Percentiles rank a stretch among this genome's conserved stretches.
These are phyloP conservation scores for Pristionchus fissidentatus DNA, from an alignment of 2,888 invertebrate genomes.

Conservation along the genomic window DNA sequence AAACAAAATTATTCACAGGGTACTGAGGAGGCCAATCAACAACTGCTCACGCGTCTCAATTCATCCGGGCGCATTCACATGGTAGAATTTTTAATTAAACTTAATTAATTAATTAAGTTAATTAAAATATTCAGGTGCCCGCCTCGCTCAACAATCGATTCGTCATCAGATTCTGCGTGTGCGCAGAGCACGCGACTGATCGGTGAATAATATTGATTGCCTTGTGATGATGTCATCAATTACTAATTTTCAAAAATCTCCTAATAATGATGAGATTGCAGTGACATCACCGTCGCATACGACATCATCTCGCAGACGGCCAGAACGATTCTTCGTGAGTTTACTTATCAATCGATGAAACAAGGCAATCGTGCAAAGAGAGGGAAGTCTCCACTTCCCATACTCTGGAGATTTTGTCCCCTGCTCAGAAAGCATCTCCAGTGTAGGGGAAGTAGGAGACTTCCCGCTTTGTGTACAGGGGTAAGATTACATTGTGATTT, in stretches of 20 bases:
- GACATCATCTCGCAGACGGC: constrained; percentile 76
- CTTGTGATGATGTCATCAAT: neutral
- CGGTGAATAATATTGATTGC: constrained; percentile 79
- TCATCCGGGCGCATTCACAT: constrained; percentile 95
- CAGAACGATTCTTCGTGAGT: constrained; percentile 82
- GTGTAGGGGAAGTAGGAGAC: too few relatives aligned
- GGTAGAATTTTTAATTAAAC: constrained; percentile 78
- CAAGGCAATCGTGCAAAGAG: neutral
- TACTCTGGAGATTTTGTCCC: too few relatives aligned
- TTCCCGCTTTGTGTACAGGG: too few relatives aligned
- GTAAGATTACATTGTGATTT: neutral
- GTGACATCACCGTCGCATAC: constrained; percentile 81
- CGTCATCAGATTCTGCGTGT: constrained; percentile 85
- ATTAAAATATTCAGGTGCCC: constrained; percentile 57
- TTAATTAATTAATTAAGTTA: neutral
- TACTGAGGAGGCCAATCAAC: constrained; percentile 87
- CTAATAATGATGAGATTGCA: constrained; percentile 84
- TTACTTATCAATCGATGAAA: neutral
- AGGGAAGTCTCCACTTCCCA: too few relatives aligned
- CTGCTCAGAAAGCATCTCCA: too few relatives aligned
- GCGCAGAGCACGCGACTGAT: constrained; percentile 89
- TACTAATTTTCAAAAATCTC: neutral
- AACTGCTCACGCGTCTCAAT: constrained; percentile 90
- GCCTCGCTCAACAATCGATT: constrained; percentile 75
- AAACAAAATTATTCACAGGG: constrained; percentile 55